A percentile compares a stretch with the other conserved stretches of the same genome.
These are phyloP conservation scores for Drosophila carrolli DNA, from an alignment of 1,140 invertebrate genomes.

Conservation along the genomic window DNA sequence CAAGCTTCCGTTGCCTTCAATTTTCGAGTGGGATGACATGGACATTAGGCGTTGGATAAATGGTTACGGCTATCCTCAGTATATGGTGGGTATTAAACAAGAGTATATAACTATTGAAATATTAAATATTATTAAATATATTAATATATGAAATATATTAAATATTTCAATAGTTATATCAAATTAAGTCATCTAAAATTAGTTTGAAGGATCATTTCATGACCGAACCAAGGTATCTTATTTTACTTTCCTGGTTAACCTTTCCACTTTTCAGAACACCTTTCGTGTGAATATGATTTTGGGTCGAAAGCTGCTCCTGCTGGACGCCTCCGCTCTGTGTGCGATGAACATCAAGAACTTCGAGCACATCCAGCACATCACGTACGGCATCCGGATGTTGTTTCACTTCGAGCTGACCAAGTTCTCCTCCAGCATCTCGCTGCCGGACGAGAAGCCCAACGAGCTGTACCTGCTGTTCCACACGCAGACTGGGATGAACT, in stretches of 20 bases:
- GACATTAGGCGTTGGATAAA: constrained; percentile 60
- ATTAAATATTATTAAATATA: no score
- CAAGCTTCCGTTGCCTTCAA: constrained; percentile 51
- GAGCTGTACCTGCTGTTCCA: constrained; percentile 70
- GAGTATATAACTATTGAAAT: no score
- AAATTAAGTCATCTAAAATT: no score
- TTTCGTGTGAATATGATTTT: constrained; percentile 64
- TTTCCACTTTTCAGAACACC: constrained; percentile 43
- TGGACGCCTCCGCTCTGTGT: constrained; percentile 63
- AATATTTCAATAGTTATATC: no score
- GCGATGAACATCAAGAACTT: constrained; percentile 75
- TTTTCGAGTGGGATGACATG: constrained; percentile 62
- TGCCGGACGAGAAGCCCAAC: constrained; percentile 57
- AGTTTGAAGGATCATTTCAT: no score
- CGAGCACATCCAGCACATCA: constrained; percentile 61
- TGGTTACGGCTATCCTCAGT: constrained; percentile 65
- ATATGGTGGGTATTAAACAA: constrained; percentile 49
- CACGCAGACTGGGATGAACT: constrained; percentile 58
- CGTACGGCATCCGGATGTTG: constrained; percentile 64
- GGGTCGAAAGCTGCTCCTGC: constrained; percentile 59
- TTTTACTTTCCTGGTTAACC: no score
- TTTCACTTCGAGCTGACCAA: constrained; percentile 68
- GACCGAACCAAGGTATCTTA: no score
- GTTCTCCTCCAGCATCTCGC: constrained; percentile 50
- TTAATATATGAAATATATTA: no score